Evolutionary conservation across 2,888 invertebrate genomes (phyloP), one percentile per base, ranked within the genome.

Genomic region (Atrina japonica): DNA sequence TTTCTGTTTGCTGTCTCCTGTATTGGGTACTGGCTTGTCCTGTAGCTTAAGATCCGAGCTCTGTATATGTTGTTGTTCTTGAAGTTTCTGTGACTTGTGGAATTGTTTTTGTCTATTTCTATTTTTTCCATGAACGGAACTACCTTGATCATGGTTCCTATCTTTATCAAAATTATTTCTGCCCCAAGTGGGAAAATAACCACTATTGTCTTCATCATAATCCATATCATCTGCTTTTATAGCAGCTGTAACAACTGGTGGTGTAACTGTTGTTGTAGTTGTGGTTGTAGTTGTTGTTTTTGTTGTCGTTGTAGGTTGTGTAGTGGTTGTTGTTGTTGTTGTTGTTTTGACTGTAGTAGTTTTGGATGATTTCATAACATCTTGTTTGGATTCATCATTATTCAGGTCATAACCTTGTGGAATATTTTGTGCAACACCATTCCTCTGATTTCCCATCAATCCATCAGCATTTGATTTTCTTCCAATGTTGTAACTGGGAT

Each of bases 241-340:
- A 25, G 35, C 45, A 1, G 11, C 21, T 3, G 23, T 30, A 21
- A n/a, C 41, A 7, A 49, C 29, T 23, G 35, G 23, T 35, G 14
- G 35, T 16, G 49, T 63, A 29, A 50, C 43, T 65, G 53, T 65
- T 21, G 52, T 41, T 6, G 45, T 40, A n/a, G 64, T 18, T 41
- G 25, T 53, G n/a, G 65, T 40, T 29, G 55, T 53, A 30, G 56
- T 29, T 29, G 67, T 23, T 43, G 59, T 52, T 14, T 49, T 56
- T 40, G 70, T 64, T 1, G 58, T 50, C 1, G 47, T 27, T 30
- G 29, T 56, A 11, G 68, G 14, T 16, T 52, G 35, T 29, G 59
- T 71, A 11, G 67, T 55, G 14, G 65, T 43, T 23, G 69, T 52
- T 18, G 50, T 45, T 40, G 65, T 60, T 14, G 65, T 66, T 30